A percentile compares a stretch with the other conserved stretches of the same genome.
Evolutionary conservation across 2,113 vertebrate genomes (phyloP).

Genomic region (Azemiops feae): DNA sequence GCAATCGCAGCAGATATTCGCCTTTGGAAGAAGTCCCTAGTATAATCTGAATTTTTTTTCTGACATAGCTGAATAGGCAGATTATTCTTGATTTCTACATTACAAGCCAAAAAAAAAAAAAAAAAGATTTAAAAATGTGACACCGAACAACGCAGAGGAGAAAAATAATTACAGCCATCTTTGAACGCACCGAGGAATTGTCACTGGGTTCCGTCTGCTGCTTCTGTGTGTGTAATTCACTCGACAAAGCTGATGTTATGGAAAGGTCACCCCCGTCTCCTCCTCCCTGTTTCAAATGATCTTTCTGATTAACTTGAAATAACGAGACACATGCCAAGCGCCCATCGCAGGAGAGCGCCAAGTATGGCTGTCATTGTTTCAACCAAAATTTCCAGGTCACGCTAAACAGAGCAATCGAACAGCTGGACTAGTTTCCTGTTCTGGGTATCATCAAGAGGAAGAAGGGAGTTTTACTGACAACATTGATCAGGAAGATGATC

Average conservation of each 20-base stretch:
- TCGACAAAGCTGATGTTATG: not conserved
- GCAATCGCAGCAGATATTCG: not conserved
- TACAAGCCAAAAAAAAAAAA: not conserved
- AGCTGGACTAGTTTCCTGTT: not conserved
- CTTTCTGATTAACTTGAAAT: conserved; percentile 2
- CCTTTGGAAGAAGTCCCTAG: not conserved
- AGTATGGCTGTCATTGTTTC: not conserved
- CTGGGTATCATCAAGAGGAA: not conserved
- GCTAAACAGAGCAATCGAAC: not conserved
- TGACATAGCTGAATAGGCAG: not conserved
- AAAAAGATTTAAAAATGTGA: conserved; percentile 13
- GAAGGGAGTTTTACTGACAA: not conserved
- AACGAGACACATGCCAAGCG: not conserved
- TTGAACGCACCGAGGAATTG: conserved; percentile 8
- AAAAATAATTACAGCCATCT: conserved; percentile 3
- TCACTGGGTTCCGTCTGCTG: not conserved
- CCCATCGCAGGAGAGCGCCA: not conserved
- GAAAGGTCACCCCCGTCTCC: not conserved
- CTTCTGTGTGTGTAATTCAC: not conserved
- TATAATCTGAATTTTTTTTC: not conserved
- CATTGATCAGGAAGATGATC: not conserved
- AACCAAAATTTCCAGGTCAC: not conserved
- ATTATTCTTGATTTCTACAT: not conserved
- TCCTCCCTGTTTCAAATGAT: not conserved
- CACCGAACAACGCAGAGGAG: conserved; percentile 39